A percentile compares a stretch with the other conserved stretches of the same genome.
These are phyloP conservation scores for Regulus satrapa DNA, from an alignment of 2,113 vertebrate species.

Conservation along the genomic window DNA sequence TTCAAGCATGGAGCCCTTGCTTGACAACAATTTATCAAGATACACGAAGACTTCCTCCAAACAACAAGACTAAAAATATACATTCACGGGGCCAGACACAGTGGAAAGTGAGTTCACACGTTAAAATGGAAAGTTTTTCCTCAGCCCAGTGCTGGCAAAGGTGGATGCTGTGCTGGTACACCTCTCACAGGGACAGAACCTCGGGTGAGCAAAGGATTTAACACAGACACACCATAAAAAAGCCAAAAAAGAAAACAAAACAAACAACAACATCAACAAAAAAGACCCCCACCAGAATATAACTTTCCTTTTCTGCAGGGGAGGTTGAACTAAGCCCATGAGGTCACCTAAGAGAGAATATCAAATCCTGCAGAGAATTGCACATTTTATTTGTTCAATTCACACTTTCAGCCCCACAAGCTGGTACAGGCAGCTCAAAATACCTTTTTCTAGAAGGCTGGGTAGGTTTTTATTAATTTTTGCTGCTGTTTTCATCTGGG, in stretches of 20 bases:
- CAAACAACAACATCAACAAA: too few species aligned
- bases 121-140: not conserved
- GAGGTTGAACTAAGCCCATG: not conserved
- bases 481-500: not conserved
- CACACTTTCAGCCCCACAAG: not conserved
- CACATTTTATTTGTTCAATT: not conserved
- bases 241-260: too few species aligned
- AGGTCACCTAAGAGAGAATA: not conserved
- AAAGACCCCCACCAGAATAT: too few species aligned
- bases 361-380: too few species aligned
- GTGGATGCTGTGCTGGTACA: not conserved
- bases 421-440: not conserved
- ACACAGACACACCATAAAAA: not conserved
- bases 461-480: not conserved
- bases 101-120: not conserved
- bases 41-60: not conserved
- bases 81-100: not conserved
- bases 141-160: not conserved
- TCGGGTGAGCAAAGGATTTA: rapidly evolving
- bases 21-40: not conserved
- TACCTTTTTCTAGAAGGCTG: not conserved
- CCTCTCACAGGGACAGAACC: not conserved
- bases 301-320: not conserved
- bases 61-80: not conserved
- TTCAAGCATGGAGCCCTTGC: not conserved